These are phyloP conservation scores for Pantala flavescens DNA, from an alignment of 1,140 invertebrate species.

Conservation along the genomic window DNA sequence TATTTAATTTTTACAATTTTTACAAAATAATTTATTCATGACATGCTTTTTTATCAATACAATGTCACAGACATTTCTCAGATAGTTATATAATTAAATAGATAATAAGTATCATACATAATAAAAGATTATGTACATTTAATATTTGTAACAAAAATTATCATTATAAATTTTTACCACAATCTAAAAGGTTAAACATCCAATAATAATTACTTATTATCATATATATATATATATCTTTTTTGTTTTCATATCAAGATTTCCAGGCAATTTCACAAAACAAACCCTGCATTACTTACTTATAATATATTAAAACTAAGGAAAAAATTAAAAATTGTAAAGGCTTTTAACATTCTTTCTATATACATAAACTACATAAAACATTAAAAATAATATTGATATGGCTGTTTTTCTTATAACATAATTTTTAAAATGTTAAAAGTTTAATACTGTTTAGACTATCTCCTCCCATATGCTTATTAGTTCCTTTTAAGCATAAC, in stretches of 20 bases:
- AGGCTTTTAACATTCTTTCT: no score
- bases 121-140: neutral
- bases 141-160: neutral
- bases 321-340: no score
- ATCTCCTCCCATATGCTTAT: no score
- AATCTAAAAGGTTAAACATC: neutral
- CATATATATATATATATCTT: no score
- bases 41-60: slow-evolving; percentile 10
- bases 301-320: no score
- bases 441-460: no score
- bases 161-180: neutral
- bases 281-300: no score
- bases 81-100: neutral
- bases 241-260: no score
- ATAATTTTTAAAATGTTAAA: neutral
- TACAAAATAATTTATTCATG: slow-evolving; percentile 6
- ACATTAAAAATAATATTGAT: neutral
- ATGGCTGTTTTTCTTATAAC: neutral
- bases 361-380: neutral
- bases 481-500: no score
- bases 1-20: slow-evolving; percentile 11
- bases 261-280: no score
- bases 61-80: neutral
- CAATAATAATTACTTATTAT: neutral
- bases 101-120: neutral